These are phyloP conservation scores for Linurgus olivaceus DNA, from an alignment of 2,797 vertebrate genomes.

Conservation along the genomic window DNA sequence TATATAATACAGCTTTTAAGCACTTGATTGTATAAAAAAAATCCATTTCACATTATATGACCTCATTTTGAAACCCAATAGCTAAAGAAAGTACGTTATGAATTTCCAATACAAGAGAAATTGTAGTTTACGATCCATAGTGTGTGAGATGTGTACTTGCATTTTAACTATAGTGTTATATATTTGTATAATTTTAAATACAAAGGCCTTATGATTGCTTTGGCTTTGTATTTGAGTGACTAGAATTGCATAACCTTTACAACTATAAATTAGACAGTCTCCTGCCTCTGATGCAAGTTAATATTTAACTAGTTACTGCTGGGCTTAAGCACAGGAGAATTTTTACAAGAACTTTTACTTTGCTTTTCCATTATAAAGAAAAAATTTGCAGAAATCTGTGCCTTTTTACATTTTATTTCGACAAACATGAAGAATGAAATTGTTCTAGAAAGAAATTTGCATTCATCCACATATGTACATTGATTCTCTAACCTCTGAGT, in stretches of 20 bases:
- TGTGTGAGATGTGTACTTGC: slow-evolving; percentile 42
- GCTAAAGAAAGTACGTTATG: slow-evolving; percentile 62
- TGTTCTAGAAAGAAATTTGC: neutral
- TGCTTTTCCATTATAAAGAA: neutral
- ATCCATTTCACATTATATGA: slow-evolving; percentile 72
- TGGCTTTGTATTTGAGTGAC: slow-evolving; percentile 35
- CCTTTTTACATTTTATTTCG: neutral
- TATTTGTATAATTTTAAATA: slow-evolving; percentile 48
- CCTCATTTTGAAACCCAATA: slow-evolving; percentile 66
- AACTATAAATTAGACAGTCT: neutral
- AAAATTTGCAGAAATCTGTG: neutral
- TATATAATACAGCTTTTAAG: slow-evolving; percentile 56
- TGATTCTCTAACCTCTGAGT: neutral
- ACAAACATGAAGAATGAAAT: neutral
- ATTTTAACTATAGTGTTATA: slow-evolving; percentile 41
- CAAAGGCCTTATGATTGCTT: slow-evolving; percentile 44
- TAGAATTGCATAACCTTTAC: neutral
- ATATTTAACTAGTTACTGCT: neutral
- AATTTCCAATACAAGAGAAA: slow-evolving; percentile 69
- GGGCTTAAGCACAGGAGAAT: neutral
- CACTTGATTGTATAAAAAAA: slow-evolving; percentile 69
- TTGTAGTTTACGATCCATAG: slow-evolving; percentile 56
- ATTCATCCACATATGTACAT: neutral
- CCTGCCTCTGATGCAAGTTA: neutral
- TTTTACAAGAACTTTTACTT: neutral